These are phyloP conservation scores for Ataeniobius toweri DNA, from an alignment of 2,797 vertebrate species.

Conservation along the genomic window DNA sequence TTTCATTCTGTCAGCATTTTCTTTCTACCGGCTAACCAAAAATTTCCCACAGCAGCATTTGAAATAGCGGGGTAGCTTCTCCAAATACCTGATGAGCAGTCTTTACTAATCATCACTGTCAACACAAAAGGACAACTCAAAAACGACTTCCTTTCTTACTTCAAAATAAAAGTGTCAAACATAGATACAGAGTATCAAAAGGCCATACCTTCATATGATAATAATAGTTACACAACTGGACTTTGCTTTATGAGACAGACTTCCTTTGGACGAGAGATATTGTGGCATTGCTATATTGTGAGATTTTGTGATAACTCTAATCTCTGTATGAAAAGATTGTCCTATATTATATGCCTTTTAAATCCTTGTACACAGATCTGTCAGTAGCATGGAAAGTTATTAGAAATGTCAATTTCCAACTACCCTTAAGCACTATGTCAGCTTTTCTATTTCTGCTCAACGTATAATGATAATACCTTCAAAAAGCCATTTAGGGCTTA, in stretches of 20 bases:
- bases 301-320: neutral
- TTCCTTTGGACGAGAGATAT: neutral
- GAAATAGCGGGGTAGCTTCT: neutral
- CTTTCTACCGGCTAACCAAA: no score
- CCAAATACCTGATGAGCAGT: neutral
- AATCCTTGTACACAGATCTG: neutral
- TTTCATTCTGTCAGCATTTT: neutral
- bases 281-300: neutral
- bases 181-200: neutral
- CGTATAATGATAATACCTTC: conserved; percentile 32
- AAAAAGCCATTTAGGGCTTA: conserved; percentile 27
- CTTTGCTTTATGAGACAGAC: neutral
- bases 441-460: conserved; percentile 20
- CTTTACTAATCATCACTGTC: neutral
- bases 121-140: neutral
- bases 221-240: neutral
- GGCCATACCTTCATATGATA: neutral
- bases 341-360: neutral
- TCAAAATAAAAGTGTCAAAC: neutral
- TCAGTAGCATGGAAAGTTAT: conserved; percentile 4
- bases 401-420: conserved; percentile 9
- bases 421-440: conserved; percentile 6
- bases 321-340: neutral
- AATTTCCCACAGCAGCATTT: neutral
- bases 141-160: neutral